Conservation (phyloP, 2,888 invertebrate species). For the Tortricodes alternella region DNA sequence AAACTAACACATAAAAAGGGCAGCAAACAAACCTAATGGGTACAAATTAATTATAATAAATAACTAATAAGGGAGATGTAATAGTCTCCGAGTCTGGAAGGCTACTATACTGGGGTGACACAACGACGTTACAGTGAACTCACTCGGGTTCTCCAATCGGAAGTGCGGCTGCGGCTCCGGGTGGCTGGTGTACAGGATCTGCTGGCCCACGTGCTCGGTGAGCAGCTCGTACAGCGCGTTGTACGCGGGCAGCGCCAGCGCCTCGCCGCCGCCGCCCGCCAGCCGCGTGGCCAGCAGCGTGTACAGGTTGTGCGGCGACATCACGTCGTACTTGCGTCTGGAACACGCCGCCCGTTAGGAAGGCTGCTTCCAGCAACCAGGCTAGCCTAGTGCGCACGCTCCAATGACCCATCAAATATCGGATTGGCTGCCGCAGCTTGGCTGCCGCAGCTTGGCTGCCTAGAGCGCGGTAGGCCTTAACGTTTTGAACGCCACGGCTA, state of each 20-base stretch:
- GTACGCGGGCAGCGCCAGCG: constrained; percentile 96
- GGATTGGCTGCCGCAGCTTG: too few relatives aligned
- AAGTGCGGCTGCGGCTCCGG: constrained; percentile 97
- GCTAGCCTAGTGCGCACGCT: too few relatives aligned
- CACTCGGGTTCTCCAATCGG: constrained; percentile 97
- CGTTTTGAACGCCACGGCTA: too few relatives aligned
- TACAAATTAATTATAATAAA: too few relatives aligned
- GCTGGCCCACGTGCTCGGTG: constrained; percentile 98
- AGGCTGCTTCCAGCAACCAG: too few relatives aligned
- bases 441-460: too few relatives aligned
- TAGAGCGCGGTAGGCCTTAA: too few relatives aligned
- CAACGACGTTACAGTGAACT: constrained; percentile 55
- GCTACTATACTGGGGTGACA: neutral
- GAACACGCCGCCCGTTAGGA: constrained; percentile 19
- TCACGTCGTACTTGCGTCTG: constrained; percentile 99
- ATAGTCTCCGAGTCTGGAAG: too few relatives aligned
- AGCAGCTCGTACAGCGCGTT: constrained; percentile 99
- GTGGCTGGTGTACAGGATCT: constrained; percentile 96
- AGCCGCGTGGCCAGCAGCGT: constrained; percentile 97
- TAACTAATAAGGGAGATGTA: too few relatives aligned
- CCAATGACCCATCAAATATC: too few relatives aligned
- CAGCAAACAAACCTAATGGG: too few relatives aligned
- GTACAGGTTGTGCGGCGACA: constrained; percentile 99
- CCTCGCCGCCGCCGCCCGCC: constrained; percentile 84
- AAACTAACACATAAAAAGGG: too few relatives aligned